Conservation (phyloP, 2,113 vertebrate genomes). For the Acanthochromis polyacanthus region DNA sequence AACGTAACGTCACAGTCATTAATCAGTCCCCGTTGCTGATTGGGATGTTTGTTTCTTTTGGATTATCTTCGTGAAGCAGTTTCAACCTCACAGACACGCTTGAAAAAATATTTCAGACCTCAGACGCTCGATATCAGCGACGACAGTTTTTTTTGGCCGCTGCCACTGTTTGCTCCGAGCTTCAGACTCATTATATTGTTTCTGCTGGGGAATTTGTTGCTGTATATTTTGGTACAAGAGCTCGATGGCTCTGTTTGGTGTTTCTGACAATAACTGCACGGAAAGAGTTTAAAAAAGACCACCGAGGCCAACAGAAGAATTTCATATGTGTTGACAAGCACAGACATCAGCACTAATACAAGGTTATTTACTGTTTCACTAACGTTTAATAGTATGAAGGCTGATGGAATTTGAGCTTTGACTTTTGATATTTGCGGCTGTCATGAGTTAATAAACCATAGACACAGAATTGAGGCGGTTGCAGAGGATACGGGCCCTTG, state of each 20-base stretch:
- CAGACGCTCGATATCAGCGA: constrained; percentile 10
- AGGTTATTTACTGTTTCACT: neutral
- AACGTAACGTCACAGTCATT: constrained; percentile 14
- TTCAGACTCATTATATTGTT: constrained; percentile 14
- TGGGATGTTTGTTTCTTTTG: constrained; percentile 61
- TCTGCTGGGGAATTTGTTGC: constrained; percentile 51
- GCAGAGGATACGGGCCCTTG: too few relatives aligned
- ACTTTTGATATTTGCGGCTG: too few relatives aligned
- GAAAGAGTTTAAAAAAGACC: constrained; percentile 19
- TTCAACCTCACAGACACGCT: constrained; percentile 25
- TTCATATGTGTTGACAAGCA: neutral
- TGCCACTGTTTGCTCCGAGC: constrained; percentile 28
- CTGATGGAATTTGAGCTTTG: too few relatives aligned
- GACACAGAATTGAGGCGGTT: too few relatives aligned
- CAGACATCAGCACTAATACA: neutral
- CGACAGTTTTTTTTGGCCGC: constrained; percentile 52
- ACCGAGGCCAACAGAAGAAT: constrained; percentile 15
- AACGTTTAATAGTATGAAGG: too few relatives aligned
- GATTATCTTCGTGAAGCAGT: constrained; percentile 40
- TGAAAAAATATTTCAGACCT: constrained; percentile 44
- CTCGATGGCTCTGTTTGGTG: constrained; percentile 37
- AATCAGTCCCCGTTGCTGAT: constrained; percentile 39
- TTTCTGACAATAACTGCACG: constrained; percentile 32
- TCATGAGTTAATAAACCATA: too few relatives aligned
- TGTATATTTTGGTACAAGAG: constrained; percentile 33